Evolutionary conservation across 2,888 invertebrate genomes (phyloP).

Genomic region (Falcaria lacertinaria): DNA sequence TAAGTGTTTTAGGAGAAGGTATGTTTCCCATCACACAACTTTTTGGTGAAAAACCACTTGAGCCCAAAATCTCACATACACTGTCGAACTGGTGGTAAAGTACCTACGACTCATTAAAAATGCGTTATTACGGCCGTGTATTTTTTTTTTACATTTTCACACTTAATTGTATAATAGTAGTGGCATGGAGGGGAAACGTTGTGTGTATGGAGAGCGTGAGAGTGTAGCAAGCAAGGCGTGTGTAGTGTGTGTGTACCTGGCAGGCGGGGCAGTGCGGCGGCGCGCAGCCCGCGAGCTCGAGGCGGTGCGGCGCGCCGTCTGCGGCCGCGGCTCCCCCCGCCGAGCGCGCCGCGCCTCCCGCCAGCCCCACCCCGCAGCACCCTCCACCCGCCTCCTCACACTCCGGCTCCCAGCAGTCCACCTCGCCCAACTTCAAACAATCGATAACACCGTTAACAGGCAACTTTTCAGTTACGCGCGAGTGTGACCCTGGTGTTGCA

Average conservation of each 20-base stretch:
- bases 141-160: no score
- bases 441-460: slow-evolving; percentile 1
- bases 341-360: slow-evolving; percentile 71
- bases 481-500: no score
- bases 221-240: not conserved
- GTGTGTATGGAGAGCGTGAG: not conserved
- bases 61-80: no score
- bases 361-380: slow-evolving; percentile 68
- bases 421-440: slow-evolving; percentile 86
- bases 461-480: no score
- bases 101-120: no score
- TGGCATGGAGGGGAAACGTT: slow-evolving; percentile 3
- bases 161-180: no score
- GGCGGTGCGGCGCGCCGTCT: slow-evolving; percentile 81
- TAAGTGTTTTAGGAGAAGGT: no score
- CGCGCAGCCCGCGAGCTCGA: slow-evolving; percentile 83
- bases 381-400: slow-evolving; percentile 85
- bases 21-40: no score
- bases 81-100: no score
- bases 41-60: no score
- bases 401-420: slow-evolving; percentile 93
- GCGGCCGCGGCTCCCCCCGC: slow-evolving; percentile 77
- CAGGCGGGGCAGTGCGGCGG: slow-evolving; percentile 82
- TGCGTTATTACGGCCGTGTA: no score
- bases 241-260: slow-evolving; percentile 47